phyloP scores from a whole-genome alignment of 2,888 invertebrate genomes.

The Cordylochernes scorpioides region DNA sequence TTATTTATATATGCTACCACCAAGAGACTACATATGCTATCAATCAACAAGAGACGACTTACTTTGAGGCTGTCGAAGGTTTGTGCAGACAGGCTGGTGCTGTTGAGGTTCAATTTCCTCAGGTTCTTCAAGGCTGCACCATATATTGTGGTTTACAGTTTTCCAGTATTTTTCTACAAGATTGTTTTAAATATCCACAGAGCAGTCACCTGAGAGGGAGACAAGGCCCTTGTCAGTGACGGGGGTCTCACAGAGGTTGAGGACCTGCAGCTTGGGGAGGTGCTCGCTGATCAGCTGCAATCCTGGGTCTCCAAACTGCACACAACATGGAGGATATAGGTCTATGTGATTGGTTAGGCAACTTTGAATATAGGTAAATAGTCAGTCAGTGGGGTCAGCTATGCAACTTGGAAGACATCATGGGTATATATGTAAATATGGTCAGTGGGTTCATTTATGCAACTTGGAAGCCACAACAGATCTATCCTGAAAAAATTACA shows the following conservation, averaged over 20 bases:
- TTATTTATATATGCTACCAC: too few relatives aligned
- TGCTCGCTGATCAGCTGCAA: slow-evolving; percentile 49
- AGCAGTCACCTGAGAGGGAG: slow-evolving; percentile 36
- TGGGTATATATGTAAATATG: too few relatives aligned
- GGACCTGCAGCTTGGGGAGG: slow-evolving; percentile 42
- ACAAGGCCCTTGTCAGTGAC: slow-evolving; percentile 51
- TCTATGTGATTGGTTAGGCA: too few relatives aligned
- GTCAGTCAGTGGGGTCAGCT: too few relatives aligned
- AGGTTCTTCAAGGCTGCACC: slow-evolving; percentile 40
- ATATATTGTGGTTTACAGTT: not conserved
- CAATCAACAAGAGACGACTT: slow-evolving; percentile 8
- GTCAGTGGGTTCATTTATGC: too few relatives aligned
- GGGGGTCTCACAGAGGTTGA: slow-evolving; percentile 54
- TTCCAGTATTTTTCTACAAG: not conserved
- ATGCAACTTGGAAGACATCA: too few relatives aligned
- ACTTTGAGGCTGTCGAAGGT: slow-evolving; percentile 41
- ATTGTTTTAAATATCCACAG: slow-evolving; percentile 1
- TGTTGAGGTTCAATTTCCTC: slow-evolving; percentile 45
- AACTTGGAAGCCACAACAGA: too few relatives aligned
- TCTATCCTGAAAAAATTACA: too few relatives aligned
- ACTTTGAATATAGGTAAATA: too few relatives aligned
- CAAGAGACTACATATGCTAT: slow-evolving; percentile 1
- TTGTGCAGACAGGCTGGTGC: slow-evolving; percentile 43
- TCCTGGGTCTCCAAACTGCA: slow-evolving; percentile 47
- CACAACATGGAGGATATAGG: slow-evolving; percentile 1